These are phyloP conservation scores for Charaxes varanes DNA, from an alignment of 1,140 invertebrate species.

Conservation along the genomic window DNA sequence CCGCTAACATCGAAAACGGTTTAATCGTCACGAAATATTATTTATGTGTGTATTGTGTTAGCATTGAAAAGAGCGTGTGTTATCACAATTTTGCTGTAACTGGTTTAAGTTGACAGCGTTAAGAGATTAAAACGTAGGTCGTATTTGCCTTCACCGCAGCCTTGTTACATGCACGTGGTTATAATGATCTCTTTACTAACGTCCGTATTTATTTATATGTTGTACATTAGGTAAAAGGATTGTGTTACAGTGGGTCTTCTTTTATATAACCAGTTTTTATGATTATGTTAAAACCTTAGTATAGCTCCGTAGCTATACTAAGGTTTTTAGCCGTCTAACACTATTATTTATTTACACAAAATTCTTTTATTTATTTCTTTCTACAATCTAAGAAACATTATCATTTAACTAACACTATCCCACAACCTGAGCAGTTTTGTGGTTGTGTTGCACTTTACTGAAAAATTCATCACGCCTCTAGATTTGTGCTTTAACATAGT, in stretches of 20 bases:
- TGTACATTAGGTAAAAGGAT: neutral
- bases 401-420: no score
- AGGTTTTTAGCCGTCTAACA: no score
- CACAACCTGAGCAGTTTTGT: no score
- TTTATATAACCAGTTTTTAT: no score
- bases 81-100: constrained; percentile 2
- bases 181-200: constrained; percentile 2
- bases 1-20: constrained; percentile 1
- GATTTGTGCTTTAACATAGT: no score
- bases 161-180: constrained; percentile 3
- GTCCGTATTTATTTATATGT: constrained; percentile 3
- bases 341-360: no score
- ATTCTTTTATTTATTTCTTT: no score
- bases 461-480: no score
- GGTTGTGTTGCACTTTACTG: no score
- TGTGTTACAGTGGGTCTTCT: neutral
- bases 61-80: constrained; percentile 1
- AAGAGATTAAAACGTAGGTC: constrained; percentile 4
- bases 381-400: no score
- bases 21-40: constrained; percentile 3
- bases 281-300: no score
- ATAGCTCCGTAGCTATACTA: no score
- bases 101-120: neutral
- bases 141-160: constrained; percentile 3
- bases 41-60: neutral